These are phyloP conservation scores for Brachionus koreanus DNA, from an alignment of 1,140 invertebrate genomes.

Conservation along the genomic window DNA sequence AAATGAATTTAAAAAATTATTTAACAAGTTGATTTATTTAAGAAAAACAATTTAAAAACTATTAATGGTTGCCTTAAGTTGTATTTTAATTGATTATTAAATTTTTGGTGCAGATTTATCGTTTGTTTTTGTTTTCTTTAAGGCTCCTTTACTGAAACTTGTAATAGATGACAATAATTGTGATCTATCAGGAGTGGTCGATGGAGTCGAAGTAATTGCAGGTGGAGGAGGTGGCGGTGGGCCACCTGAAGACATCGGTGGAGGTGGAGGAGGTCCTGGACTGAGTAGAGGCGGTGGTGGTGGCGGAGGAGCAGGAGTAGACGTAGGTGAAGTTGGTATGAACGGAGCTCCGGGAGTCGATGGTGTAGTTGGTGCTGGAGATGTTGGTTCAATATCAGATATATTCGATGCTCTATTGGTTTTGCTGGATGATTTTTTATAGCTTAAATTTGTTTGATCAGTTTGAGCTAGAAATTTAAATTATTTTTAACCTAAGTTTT, in stretches of 20 bases:
- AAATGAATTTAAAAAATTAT: not conserved
- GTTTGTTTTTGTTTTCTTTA: constrained; percentile 52
- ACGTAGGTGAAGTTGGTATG: constrained; percentile 35
- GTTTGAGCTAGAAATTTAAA: not conserved
- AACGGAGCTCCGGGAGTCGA: not conserved
- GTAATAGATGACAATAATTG: constrained; percentile 53
- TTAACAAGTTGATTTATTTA: not conserved
- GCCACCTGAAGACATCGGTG: constrained; percentile 45
- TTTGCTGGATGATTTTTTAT: not conserved
- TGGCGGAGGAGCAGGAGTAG: constrained; percentile 47
- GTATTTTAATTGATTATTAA: constrained; percentile 40
- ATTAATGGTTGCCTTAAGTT: not conserved
- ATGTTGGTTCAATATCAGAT: not conserved
- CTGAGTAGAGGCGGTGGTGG: constrained; percentile 47
- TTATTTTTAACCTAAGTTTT: not conserved
- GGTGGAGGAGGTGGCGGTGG: constrained; percentile 47
- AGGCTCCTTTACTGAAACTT: constrained; percentile 50
- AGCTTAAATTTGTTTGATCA: constrained; percentile 3
- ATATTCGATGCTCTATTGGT: not conserved
- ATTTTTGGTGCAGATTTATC: constrained; percentile 54
- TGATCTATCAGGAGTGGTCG: constrained; percentile 46
- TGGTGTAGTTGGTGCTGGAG: not conserved
- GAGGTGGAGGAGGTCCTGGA: not conserved
- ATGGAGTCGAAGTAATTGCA: not conserved
- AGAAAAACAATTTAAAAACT: not conserved